Evolutionary conservation across 2,113 vertebrate genomes (phyloP), one percentile per base, ranked within the genome.

Genomic region (Serinus canaria): DNA sequence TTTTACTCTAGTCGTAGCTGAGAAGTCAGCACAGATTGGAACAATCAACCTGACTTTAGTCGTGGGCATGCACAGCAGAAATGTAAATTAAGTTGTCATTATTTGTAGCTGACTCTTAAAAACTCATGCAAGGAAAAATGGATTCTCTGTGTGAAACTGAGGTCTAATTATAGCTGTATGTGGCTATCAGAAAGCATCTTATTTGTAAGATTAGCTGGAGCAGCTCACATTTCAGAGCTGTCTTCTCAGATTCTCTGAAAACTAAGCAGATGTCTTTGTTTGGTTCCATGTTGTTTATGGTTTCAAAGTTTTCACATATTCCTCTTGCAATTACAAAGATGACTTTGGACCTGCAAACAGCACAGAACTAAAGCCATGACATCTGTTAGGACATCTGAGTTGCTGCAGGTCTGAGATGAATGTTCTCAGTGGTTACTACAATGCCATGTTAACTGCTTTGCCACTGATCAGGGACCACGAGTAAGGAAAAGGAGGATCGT

Each of bases 181-280:
- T 69, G 76, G 76, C 89, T 88, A 93, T 39, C 64, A 89, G 76
- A 92, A 94, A 93, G 55, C 47, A 11, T 93, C 68, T 83, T 95
- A 77, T 74, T 93, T 83, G 50, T 93, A 92, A 90, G 76, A 92
- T 96, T 89, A 92, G 60, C 88, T 93, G 95, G 56, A 90, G 47
- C 72, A 89, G 90, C 79, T 95, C 73, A 56, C 27, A 58, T 94
- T 92, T 95, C 94, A 90, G 95, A 95, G 64, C 95, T 96, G 86
- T 89, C 90, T 87, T 88, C 86, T 93, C 68, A 87, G 64, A 80
- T 89, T 77, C 83, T 90, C 89, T 81, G 91, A 94, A 93, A 92
- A 90, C 63, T 67, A 74, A 90, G 60, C 91, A 92, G 94, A 94
- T 88, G 80, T 85, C 89, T 94, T 88, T 8, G 9, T 88, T 94